Evolutionary conservation across 2,888 invertebrate genomes (phyloP), one percentile per base, ranked within the genome.

Genomic region (Orthonevra nobilis): DNA sequence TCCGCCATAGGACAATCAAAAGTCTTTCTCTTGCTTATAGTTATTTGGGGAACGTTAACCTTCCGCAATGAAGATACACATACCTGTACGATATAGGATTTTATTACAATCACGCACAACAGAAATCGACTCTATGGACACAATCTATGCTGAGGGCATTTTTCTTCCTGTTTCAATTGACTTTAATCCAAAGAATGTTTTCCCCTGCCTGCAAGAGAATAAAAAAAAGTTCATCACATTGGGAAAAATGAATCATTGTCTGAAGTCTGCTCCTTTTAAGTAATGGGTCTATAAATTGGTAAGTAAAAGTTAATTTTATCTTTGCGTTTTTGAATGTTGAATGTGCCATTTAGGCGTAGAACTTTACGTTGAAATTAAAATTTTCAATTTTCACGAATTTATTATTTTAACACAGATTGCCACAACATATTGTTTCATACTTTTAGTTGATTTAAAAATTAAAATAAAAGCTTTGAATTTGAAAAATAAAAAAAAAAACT

Each of bases 21-120:
- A 26, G 40, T 38, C 23, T 9, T 46, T 17, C 34, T 34, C 12
- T 60, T 17, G 15, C 23, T n/a, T 7, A 30, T 30, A 34, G 44
- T 34, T 34, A 46, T 46, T 34, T 46, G 60, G 12, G 34, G 23
- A 60, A 46, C 23, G 60, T 34, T 42, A 23, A 30, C 19, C 14
- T 42, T 14, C 20, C 58, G 20, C 58, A 42, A 58, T 32, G 26
- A 42, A 58, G 30, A 42, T 23, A 23, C 5, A 23, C 23, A 23
- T 23, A 23, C 58, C 58, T 58, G 42, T 42, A 58, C 30, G 42
- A 42, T 17, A 32, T 42, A 58, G 42, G 42, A 42, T 17, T 20
- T 12, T 58, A 58, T 58, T 58, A 42, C 42, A 58, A 42, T 58
- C 58, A 58, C 58, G 58, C 42, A 58, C 58, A 58, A 20, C 58